Conservation (phyloP, 2,113 vertebrate species). For the Mugil cephalus region DNA sequence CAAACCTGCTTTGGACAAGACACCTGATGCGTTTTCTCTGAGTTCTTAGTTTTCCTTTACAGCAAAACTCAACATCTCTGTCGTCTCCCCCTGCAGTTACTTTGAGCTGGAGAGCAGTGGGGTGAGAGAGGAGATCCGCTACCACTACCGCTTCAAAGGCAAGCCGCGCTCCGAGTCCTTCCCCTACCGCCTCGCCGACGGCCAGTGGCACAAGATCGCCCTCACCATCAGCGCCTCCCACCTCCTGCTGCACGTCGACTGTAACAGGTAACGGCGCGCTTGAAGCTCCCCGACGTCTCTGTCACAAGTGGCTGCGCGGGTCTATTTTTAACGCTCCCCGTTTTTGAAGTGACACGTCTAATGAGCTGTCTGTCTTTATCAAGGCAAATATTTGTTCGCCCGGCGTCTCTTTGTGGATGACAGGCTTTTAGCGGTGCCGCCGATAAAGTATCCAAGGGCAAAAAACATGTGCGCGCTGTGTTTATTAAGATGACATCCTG, state of each 20-base stretch:
- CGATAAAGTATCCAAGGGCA: slow-evolving; percentile 38
- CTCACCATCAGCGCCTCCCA: slow-evolving; percentile 92
- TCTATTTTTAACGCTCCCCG: slow-evolving; percentile 33
- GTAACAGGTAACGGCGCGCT: slow-evolving; percentile 88
- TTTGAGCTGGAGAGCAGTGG: slow-evolving; percentile 98
- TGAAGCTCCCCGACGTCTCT: neutral
- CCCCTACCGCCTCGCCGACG: slow-evolving; percentile 93
- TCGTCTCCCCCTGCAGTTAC: slow-evolving; percentile 84
- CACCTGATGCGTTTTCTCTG: neutral
- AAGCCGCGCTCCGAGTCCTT: slow-evolving; percentile 92
- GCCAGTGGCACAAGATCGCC: slow-evolving; percentile 92
- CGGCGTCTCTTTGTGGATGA: slow-evolving; percentile 37
- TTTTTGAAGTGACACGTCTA: slow-evolving; percentile 51
- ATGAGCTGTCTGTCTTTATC: slow-evolving; percentile 63
- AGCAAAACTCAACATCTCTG: neutral
- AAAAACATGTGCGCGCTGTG: slow-evolving; percentile 31
- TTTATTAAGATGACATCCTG: slow-evolving; percentile 5
- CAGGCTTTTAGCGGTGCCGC: slow-evolving; percentile 36
- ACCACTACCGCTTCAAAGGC: slow-evolving; percentile 91
- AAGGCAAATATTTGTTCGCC: slow-evolving; percentile 60
- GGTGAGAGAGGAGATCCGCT: slow-evolving; percentile 92
- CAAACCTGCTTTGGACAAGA: neutral
- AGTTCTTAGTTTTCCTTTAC: neutral
- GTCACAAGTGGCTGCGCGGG: neutral
- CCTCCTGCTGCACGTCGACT: slow-evolving; percentile 92